Conservation (phyloP, 1,140 invertebrate species). For the Rhynchophorus ferrugineus region DNA sequence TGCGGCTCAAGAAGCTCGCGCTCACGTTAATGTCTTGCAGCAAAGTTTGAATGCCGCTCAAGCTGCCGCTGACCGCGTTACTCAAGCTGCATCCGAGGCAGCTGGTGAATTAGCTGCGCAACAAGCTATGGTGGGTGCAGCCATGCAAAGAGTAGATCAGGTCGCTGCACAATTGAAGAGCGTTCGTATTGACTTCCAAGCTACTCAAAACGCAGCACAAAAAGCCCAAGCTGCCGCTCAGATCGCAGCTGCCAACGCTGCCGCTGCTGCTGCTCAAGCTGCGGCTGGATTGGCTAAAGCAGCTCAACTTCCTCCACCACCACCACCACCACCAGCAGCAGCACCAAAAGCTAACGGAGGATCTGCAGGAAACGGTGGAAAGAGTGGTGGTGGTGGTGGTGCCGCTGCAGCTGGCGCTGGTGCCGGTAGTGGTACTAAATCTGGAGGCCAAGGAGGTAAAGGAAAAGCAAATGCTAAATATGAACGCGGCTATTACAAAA, state of each 20-base stretch:
- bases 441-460: slow-evolving; percentile 20
- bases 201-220: slow-evolving; percentile 54
- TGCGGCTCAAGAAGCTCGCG: slow-evolving; percentile 57
- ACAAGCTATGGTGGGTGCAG: slow-evolving; percentile 62
- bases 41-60: slow-evolving; percentile 61
- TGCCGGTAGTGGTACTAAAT: too few relatives aligned
- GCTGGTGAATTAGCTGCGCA: slow-evolving; percentile 60
- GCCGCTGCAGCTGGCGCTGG: slow-evolving; percentile 11
- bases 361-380: slow-evolving; percentile 1
- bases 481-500: slow-evolving; percentile 20
- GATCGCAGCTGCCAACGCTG: slow-evolving; percentile 47
- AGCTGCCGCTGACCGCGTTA: slow-evolving; percentile 56
- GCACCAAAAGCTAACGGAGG: slow-evolving; percentile 12
- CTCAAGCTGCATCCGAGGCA: slow-evolving; percentile 55
- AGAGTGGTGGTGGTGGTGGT: slow-evolving; percentile 8
- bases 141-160: slow-evolving; percentile 51
- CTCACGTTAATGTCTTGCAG: slow-evolving; percentile 48
- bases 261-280: slow-evolving; percentile 46
- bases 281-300: slow-evolving; percentile 36
- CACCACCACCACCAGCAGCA: slow-evolving; percentile 22
- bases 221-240: slow-evolving; percentile 51
- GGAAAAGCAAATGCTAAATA: slow-evolving; percentile 16
- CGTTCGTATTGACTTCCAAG: slow-evolving; percentile 59
- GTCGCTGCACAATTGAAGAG: slow-evolving; percentile 55
- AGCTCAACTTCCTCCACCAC: slow-evolving; percentile 21